phyloP scores from a whole-genome alignment of 2,888 invertebrate species.

The Spisula subtruncata region DNA sequence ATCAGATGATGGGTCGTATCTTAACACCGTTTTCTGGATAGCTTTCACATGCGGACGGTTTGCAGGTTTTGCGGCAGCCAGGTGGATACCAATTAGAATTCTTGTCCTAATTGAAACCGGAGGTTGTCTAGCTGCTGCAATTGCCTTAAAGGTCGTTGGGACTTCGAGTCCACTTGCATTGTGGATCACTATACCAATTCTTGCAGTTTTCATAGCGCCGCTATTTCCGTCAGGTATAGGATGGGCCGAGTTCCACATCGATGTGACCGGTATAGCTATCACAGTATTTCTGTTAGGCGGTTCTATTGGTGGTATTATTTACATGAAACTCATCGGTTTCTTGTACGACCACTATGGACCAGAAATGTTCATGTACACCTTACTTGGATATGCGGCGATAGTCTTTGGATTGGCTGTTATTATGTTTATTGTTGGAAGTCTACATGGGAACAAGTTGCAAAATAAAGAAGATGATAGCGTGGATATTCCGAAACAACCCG shows the following conservation, averaged over 20 bases:
- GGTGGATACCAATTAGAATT: constrained; percentile 72
- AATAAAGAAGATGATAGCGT: neutral
- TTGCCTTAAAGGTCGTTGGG: constrained; percentile 71
- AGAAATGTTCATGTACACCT: constrained; percentile 71
- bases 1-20: constrained; percentile 71
- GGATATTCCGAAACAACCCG: neutral
- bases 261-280: constrained; percentile 77
- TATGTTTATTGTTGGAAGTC: constrained; percentile 66
- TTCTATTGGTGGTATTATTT: constrained; percentile 75
- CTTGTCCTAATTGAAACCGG: constrained; percentile 72
- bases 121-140: constrained; percentile 66
- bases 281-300: constrained; percentile 76
- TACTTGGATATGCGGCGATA: constrained; percentile 69
- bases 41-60: constrained; percentile 76
- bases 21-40: constrained; percentile 80
- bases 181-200: constrained; percentile 74
- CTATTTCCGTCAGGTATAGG: constrained; percentile 79
- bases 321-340: constrained; percentile 77
- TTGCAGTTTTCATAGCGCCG: constrained; percentile 76
- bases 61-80: constrained; percentile 72
- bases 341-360: constrained; percentile 76
- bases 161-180: constrained; percentile 61
- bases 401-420: constrained; percentile 60
- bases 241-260: constrained; percentile 78
- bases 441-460: constrained; percentile 52